Conservation (phyloP, 2,113 vertebrate genomes). For the Ellobius talpinus region DNA sequence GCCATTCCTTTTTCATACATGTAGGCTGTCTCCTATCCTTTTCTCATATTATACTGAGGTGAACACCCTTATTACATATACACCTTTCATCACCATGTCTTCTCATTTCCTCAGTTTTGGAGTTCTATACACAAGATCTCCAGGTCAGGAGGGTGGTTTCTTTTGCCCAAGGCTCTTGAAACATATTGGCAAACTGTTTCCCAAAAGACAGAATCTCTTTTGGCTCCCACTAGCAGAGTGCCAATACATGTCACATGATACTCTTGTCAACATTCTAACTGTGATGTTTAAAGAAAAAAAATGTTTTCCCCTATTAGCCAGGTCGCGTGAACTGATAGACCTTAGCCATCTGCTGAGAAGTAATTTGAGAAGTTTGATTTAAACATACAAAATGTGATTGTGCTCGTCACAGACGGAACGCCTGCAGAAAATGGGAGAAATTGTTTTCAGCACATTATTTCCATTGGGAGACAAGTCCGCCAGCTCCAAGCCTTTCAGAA, state of each 20-base stretch:
- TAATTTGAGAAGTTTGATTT: constrained; percentile 77
- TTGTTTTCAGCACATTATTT: constrained; percentile 66
- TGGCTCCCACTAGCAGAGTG: constrained; percentile 4
- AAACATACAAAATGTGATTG: constrained; percentile 64
- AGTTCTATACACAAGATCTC: constrained; percentile 7
- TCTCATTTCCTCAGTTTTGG: constrained; percentile 15
- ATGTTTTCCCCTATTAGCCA: constrained; percentile 72
- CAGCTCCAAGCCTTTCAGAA: constrained; percentile 10
- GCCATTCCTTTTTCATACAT: background rate
- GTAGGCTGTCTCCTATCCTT: background rate
- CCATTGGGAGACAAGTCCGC: background rate
- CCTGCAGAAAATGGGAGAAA: background rate
- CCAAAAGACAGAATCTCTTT: constrained; percentile 17
- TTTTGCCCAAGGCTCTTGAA: constrained; percentile 20
- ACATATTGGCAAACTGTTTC: background rate
- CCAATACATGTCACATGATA: constrained; percentile 66
- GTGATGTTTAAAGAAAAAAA: constrained; percentile 54
- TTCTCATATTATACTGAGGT: background rate
- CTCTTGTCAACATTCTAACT: constrained; percentile 58
- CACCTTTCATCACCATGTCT: constrained; percentile 2
- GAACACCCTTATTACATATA: background rate
- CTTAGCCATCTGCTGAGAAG: constrained; percentile 73
- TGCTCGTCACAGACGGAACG: constrained; percentile 67
- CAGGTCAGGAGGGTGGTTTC: constrained; percentile 8
- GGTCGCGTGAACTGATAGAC: constrained; percentile 60